A percentile compares a stretch with the other conserved stretches of the same genome.
These are phyloP conservation scores for Kryptopterus vitreolus DNA, from an alignment of 2,797 vertebrate genomes.

Conservation along the genomic window DNA sequence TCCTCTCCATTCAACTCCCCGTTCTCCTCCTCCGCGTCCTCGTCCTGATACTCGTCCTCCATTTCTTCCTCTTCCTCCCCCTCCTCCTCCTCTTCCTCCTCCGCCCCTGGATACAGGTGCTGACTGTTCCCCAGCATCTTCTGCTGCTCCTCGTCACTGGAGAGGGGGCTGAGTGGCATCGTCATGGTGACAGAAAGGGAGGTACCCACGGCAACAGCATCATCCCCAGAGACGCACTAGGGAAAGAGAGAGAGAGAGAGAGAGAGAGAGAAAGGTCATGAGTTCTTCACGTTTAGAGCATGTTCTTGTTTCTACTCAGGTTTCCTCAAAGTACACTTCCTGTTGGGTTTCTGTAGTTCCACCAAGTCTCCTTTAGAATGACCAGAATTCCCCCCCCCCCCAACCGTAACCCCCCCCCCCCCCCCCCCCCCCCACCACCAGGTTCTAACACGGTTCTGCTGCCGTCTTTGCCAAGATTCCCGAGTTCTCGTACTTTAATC, in stretches of 20 bases:
- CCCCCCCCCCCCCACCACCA: too few species aligned
- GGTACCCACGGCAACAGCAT: slow-evolving; percentile 77
- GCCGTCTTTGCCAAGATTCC: neutral
- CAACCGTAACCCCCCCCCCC: too few species aligned
- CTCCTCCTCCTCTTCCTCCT: slow-evolving; percentile 85
- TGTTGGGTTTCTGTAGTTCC: neutral
- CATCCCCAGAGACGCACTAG: slow-evolving; percentile 71
- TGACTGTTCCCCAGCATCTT: slow-evolving; percentile 82
- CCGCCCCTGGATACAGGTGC: slow-evolving; percentile 85
- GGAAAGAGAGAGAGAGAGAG: slow-evolving; percentile 28
- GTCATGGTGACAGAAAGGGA: slow-evolving; percentile 78
- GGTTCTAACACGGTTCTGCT: too few species aligned
- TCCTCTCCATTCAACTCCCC: slow-evolving; percentile 68
- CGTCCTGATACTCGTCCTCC: slow-evolving; percentile 66
- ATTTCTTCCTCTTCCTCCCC: slow-evolving; percentile 82
- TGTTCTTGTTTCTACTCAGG: neutral
- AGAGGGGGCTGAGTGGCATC: slow-evolving; percentile 90
- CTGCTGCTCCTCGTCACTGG: slow-evolving; percentile 90
- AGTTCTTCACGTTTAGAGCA: neutral
- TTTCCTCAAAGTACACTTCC: neutral
- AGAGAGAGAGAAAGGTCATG: neutral
- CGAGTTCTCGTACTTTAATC: neutral
- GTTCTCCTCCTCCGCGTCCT: slow-evolving; percentile 70
- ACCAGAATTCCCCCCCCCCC: neutral
- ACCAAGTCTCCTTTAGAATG: too few species aligned